Conservation (phyloP, 2,113 vertebrate genomes). For the Neogobius melanostomus region DNA sequence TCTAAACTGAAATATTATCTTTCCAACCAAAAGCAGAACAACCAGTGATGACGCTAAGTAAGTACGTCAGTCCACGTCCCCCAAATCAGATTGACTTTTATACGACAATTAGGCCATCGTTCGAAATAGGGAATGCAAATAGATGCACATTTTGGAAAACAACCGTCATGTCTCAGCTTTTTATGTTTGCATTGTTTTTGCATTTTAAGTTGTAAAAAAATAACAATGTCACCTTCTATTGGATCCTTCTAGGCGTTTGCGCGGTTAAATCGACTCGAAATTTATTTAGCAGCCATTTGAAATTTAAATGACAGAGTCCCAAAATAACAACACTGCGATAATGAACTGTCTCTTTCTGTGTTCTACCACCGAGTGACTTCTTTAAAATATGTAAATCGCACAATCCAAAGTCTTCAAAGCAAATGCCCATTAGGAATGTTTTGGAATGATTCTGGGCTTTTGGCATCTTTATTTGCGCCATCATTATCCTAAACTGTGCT, state of each 20-base stretch:
- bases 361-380: constrained; percentile 3
- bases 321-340: constrained; percentile 4
- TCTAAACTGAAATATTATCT: no score
- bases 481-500: constrained; percentile 16
- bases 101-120: no score
- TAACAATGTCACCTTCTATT: background rate
- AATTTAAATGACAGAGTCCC: background rate
- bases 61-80: no score
- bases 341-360: background rate
- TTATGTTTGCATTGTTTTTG: no score
- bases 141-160: no score
- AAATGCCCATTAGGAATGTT: constrained; percentile 9
- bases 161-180: no score
- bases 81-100: no score
- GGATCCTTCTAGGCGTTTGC: background rate
- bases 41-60: no score
- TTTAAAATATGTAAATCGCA: constrained; percentile 9
- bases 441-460: background rate
- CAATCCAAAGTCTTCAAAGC: constrained; percentile 20
- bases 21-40: no score
- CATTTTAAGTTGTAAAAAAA: background rate
- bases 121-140: no score
- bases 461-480: background rate
- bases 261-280: background rate
- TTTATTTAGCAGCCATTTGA: background rate